Base-by-base conservation (phyloP, 2,113 vertebrate species). In the Syngnathus floridae region DNA sequence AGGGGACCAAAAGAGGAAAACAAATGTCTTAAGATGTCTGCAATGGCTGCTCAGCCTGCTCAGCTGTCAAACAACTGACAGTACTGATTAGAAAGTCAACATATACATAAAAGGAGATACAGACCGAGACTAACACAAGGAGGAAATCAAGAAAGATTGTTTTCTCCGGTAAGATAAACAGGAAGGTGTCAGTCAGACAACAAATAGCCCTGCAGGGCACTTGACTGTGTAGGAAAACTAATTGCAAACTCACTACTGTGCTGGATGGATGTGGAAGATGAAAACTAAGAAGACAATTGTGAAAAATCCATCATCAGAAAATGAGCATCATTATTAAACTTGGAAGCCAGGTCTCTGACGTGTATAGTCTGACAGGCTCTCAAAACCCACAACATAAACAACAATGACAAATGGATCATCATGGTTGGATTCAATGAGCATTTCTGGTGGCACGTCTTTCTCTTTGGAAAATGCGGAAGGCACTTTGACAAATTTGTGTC, bases 11-110 rank as follows among this genome's bases (percentile, higher is more conserved):
- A 45, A 48, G 48, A 60, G 22, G 66, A 37, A 59, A 67, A 69
- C 63, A 73, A 72, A 75, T 81, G 75, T 71, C 51, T 63, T 79
- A 74, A 55, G 64, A 64, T 64, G 69, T 38, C 37, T 11, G 36
- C 52, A 70, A 76, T 82, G 67, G 73, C 43, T 71, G 49, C 66
- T 31, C 26, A 31, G 52, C 56, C 46, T 0, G 17, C 56, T 43
- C 35, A 26, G 11, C 64, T 67, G 45, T 56, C 68, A 69, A 80
- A 80, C 78, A 74, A 78, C 74, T 67, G 52, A 77, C 48, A 74
- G 51, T 61, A 65, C 65, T 37, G 49, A 26, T 59, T 61, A 22
- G 38, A 80, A 58, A 64, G 46, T 17, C 57, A 52, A 67, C 5
- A 14, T 2, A n/a, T n/a, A n/a, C n/a, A n/a, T 13, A n/a, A 41